Percentiles rank a stretch among this genome's conserved stretches.
Evolutionary conservation across 2,797 vertebrate genomes (phyloP).

Genomic region (Protosalanx chinensis): DNA sequence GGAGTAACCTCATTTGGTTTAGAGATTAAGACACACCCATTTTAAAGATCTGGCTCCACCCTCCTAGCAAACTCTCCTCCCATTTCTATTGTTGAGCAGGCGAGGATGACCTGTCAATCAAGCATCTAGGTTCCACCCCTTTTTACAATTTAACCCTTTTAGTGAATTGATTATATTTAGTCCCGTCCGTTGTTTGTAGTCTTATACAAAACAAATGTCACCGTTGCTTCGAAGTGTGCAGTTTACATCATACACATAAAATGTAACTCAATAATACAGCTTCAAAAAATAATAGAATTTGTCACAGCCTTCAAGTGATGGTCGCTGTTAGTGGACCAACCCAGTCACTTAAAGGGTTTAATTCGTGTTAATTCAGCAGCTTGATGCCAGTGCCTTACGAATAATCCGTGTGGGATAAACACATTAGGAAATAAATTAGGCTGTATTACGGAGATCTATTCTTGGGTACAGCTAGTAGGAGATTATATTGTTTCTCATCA

Average conservation of each 20-base stretch:
- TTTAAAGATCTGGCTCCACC: constrained; percentile 19
- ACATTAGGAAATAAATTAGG: constrained; percentile 52
- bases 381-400: constrained; percentile 48
- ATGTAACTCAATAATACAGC: no score
- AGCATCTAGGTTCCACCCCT: constrained; percentile 25
- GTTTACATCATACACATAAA: no score
- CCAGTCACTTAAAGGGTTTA: neutral
- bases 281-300: neutral
- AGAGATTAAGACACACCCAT: constrained; percentile 41
- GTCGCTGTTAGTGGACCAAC: neutral
- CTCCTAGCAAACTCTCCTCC: constrained; percentile 41
- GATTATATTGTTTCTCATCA: constrained; percentile 60
- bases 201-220: no score
- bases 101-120: constrained; percentile 59
- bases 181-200: neutral
- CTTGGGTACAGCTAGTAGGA: constrained; percentile 32
- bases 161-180: constrained; percentile 1
- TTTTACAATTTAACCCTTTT: constrained; percentile 20
- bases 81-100: constrained; percentile 64
- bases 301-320: neutral
- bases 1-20: constrained; percentile 53
- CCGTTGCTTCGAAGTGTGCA: no score
- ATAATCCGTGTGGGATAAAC: constrained; percentile 53
- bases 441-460: constrained; percentile 56
- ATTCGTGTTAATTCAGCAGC: constrained; percentile 32